Base-by-base conservation (phyloP, 2,797 vertebrate genomes). In the Bryconaethiops microstoma region DNA sequence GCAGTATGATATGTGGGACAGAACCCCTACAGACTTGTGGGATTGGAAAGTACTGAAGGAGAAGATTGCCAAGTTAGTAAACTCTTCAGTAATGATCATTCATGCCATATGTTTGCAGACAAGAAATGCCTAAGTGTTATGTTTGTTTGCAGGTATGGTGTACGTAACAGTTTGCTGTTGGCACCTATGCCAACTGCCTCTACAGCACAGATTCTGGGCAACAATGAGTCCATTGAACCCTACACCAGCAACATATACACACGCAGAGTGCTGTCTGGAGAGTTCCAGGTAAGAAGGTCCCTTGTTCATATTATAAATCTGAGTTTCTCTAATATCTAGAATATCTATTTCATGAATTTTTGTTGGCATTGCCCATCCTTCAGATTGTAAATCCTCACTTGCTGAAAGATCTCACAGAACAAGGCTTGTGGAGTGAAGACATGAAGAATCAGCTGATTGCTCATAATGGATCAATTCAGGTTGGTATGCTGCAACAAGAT, bases 221-320 rank as follows among this genome's bases (percentile, higher is more conserved):
- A 99, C 90, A 99, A 99, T 1, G 98, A 99, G 84, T 98, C 98
- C 57, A 96, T 99, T 0, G 98, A 99, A 85, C 95, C 98, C 50
- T 99, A 99, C 88, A 99, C 98, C 85, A 99, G 98, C 88, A 99
- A 99, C 92, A 96, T 99, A 93, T 99, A 99, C 89, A 99, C 98
- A 0, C 97, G 98, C 84, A 90, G 98, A 73, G 98, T 99, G 0
- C 95, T 99, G 69, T 99, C 98, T 0, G 98, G 98, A n/a, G 98
- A 99, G 94, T 99, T 99, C 82, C 98, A 99, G 95, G 96, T 96
- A 19, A 4, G 7, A 16, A 35, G 35, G 35, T 35, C 4, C 35
- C 35, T 29, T 35, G 35, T 35, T 35, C 35, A 48, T 12, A 48
- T 45, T 8, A 8, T 48, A 12, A 12, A 48, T 10, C 45, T 48